Base-by-base conservation (phyloP, 2,113 vertebrate genomes). In the Hyaena hyaena region DNA sequence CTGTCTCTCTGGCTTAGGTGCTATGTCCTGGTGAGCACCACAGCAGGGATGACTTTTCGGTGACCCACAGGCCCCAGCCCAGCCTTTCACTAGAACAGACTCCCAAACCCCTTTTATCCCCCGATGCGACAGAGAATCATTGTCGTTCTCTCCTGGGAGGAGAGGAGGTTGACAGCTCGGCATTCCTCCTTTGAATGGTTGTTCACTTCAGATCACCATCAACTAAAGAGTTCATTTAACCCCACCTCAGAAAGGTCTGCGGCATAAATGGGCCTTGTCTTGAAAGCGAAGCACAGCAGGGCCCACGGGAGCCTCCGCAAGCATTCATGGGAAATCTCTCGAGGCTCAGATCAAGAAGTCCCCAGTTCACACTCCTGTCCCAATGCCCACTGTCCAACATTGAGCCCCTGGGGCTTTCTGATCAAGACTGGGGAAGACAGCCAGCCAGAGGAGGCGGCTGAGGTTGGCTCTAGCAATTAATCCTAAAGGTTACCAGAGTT, bases 401-500 rank as follows among this genome's bases (percentile, higher is more conserved):
- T 15, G 35, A 77, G 81, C 63, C 88, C 91, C 88, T 69, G 50
- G 92, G 71, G 88, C 82, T 93, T 97, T 96, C 88, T 58, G 77
- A 89, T 94, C 77, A 92, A 93, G 68, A 96, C 45, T 28, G 14
- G 43, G 83, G 93, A 94, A 50, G 88, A 82, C 71, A 97, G 96
- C 58, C 77, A 83, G 85, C 81, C 61, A 31, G 66, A 89, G 84
- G 26, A 28, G 90, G 95, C 85, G 9, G 82, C 92, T n/a, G 77
- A 96, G 97, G 97, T 96, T 14, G 1, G 23, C 90, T 58, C 69
- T 79, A 97, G 95, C 96, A 97, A 98, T 98, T 98, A 97, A 98
- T 97, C 97, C 97, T 97, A 98, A 98, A 97, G 97, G 96, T 96
- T 97, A 98, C 95, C 21, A 23, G 93, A 95, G 95, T 5, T 76